Evolutionary conservation across 2,113 vertebrate species (phyloP), one percentile per base, ranked within the genome.

Genomic region (Triplophysa rosa): DNA sequence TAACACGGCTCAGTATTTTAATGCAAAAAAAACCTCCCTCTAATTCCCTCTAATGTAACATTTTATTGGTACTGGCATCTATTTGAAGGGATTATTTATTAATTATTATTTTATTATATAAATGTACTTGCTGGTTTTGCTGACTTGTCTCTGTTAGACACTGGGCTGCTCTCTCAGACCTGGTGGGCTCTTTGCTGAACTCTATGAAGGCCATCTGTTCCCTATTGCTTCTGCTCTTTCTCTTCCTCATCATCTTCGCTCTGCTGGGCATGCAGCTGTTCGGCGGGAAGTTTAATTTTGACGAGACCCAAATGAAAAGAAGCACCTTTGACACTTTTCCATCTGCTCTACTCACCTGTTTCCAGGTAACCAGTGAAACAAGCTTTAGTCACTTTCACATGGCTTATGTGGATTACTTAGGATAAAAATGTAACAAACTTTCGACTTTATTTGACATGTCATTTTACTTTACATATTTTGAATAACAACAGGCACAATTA

Each of bases 191-290:
- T 0, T 88, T 98, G 86, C 87, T 98, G 78, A 98, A 98, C 87
- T 98, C 97, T 68, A 98, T 98, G 97, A 98, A 98, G 82, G 97
- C 97, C 85, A 98, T 98, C 1, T 95, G 95, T 4, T 98, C 96
- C 0, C 90, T 98, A 84, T 91, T 98, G 69, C 93, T 98, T 11
- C 94, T 98, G 1, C 95, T 98, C 77, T 98, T 98, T 92, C 95
- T 98, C 86, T 98, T 98, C 89, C 97, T 98, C 90, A 98, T 97
- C 93, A 98, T 98, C 90, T 98, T 98, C 67, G 95, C 96, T 8
- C 91, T 98, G 62, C 94, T 98, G 56, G 96, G 97, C 61, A 98
- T 98, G 97, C 97, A 98, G 91, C 93, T 98, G 26, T 98, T 98
- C 8, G 97, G 97, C 2, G 96, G 97, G 1, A 96, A 96, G 88